Conservation (phyloP, 2,888 invertebrate species). For the Ryuthela nishihirai region DNA sequence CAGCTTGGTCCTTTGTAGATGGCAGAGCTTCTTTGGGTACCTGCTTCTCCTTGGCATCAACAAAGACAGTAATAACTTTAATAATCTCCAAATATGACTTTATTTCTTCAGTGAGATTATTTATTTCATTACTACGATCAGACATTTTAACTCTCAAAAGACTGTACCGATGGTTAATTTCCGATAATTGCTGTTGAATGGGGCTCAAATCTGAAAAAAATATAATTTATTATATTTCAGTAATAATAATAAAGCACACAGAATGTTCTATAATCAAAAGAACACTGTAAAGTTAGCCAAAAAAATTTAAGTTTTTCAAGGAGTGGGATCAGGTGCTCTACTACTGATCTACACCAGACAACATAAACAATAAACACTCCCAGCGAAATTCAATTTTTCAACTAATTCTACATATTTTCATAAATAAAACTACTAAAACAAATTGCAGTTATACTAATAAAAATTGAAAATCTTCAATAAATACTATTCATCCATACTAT, state of each 20-base stretch:
- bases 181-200: slow-evolving; percentile 83
- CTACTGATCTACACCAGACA: too few relatives aligned
- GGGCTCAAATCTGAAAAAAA: slow-evolving; percentile 66
- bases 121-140: slow-evolving; percentile 83
- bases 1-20: slow-evolving; percentile 79
- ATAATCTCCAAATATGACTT: slow-evolving; percentile 77
- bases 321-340: too few relatives aligned
- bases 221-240: slow-evolving; percentile 30
- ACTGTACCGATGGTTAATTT: slow-evolving; percentile 90
- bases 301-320: too few relatives aligned
- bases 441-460: too few relatives aligned
- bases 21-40: slow-evolving; percentile 73
- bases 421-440: too few relatives aligned
- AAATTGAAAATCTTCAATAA: too few relatives aligned
- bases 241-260: background rate
- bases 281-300: too few relatives aligned
- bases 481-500: too few relatives aligned
- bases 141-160: slow-evolving; percentile 78
- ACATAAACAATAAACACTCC: too few relatives aligned
- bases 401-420: too few relatives aligned
- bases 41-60: slow-evolving; percentile 79
- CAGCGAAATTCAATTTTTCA: too few relatives aligned
- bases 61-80: slow-evolving; percentile 70
- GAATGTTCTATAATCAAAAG: too few relatives aligned
- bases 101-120: slow-evolving; percentile 74